These are phyloP conservation scores for Fistularia tabacaria DNA, from an alignment of 2,797 vertebrate genomes.

Conservation along the genomic window DNA sequence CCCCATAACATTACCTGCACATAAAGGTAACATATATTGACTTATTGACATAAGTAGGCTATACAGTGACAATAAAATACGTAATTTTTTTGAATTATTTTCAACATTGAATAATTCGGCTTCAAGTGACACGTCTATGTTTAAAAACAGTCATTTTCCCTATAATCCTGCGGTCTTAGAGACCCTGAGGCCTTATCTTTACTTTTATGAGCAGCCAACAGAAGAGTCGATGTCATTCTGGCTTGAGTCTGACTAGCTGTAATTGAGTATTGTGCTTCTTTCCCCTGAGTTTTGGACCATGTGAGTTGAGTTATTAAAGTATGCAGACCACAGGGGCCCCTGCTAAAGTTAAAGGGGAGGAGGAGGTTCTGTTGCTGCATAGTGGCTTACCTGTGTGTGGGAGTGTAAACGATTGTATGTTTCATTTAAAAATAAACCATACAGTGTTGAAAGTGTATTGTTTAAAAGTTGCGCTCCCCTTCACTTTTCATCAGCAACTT, in stretches of 20 bases:
- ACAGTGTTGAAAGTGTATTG: no score
- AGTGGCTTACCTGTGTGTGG: conserved; percentile 50
- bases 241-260: conserved; percentile 56
- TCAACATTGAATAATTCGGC: no score
- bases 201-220: conserved; percentile 18
- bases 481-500: no score
- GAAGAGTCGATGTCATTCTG: conserved; percentile 48
- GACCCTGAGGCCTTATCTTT: conserved; percentile 5
- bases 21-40: no score
- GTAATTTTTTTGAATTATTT: no score
- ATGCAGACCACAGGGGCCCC: conserved; percentile 64
- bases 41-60: no score
- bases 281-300: conserved; percentile 59
- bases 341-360: conserved; percentile 32
- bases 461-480: no score
- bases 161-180: conserved; percentile 6
- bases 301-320: conserved; percentile 74
- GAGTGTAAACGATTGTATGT: conserved; percentile 11
- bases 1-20: no score
- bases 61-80: no score
- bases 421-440: no score
- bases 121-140: no score
- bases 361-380: conserved; percentile 24
- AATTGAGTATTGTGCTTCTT: conserved; percentile 61
- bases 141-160: neutral